Conservation (phyloP, 2,113 vertebrate genomes). For the Oxyruncus cristatus region DNA sequence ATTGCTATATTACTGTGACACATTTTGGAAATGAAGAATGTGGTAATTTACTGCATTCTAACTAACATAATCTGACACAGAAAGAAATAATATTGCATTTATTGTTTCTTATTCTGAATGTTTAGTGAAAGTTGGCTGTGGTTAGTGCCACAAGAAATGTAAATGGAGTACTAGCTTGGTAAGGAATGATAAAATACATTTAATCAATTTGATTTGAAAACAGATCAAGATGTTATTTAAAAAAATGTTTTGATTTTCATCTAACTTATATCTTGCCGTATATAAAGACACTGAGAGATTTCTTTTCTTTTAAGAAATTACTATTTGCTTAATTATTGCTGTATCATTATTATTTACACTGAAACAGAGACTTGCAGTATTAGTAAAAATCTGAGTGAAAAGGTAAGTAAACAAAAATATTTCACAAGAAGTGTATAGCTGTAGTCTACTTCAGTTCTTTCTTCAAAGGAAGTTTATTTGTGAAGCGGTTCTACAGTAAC, state of each 20-base stretch:
- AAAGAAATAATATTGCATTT: background rate
- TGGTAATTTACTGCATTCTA: background rate
- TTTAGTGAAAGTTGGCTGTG: background rate
- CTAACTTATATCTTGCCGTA: background rate
- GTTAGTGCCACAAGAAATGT: background rate
- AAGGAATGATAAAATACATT: background rate
- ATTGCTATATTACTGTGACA: background rate
- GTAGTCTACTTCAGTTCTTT: background rate
- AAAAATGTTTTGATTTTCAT: background rate
- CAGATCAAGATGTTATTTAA: background rate
- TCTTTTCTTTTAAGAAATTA: background rate
- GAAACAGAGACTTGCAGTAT: background rate
- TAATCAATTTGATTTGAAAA: background rate
- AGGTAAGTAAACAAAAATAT: background rate
- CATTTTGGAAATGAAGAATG: background rate
- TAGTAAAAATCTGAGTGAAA: background rate
- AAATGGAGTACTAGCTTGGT: background rate
- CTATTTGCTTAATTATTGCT: background rate
- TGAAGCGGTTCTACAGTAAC: background rate
- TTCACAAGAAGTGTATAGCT: background rate
- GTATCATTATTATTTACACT: background rate
- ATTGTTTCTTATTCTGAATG: background rate
- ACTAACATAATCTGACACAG: background rate
- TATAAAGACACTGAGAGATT: background rate
- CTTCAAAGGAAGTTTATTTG: background rate